These are phyloP conservation scores for Pycnomerus fuliginosus DNA, from an alignment of 2,888 invertebrate species.

Conservation along the genomic window DNA sequence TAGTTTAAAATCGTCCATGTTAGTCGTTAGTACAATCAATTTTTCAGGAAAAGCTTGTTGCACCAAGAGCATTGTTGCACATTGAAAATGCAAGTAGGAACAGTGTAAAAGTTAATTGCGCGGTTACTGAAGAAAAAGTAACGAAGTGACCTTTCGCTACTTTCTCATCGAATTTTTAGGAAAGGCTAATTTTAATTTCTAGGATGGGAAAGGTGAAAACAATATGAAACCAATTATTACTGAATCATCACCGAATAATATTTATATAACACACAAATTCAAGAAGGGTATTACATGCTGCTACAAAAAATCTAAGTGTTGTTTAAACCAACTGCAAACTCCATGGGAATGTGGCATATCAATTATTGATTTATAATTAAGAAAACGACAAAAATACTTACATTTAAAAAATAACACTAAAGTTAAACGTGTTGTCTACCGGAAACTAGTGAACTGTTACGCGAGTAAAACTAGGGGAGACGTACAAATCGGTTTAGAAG, in stretches of 20 bases:
- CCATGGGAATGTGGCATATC: slow-evolving; percentile 48
- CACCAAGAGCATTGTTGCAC: slow-evolving; percentile 44
- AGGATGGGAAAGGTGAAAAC: too few species aligned
- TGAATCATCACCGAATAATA: too few species aligned
- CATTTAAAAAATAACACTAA: not conserved
- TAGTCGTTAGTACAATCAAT: slow-evolving; percentile 30
- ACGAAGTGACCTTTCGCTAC: too few species aligned
- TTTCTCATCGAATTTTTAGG: too few species aligned
- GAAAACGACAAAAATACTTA: slow-evolving; percentile 3
- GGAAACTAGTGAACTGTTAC: slow-evolving; percentile 6
- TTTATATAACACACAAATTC: too few species aligned
- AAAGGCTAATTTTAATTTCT: too few species aligned
- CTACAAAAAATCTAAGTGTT: slow-evolving; percentile 32
- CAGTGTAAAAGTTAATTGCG: slow-evolving; percentile 12
- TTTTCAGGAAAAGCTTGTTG: slow-evolving; percentile 40
- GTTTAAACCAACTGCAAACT: slow-evolving; percentile 48
- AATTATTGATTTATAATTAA: slow-evolving; percentile 27
- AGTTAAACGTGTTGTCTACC: too few species aligned
- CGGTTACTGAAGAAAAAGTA: slow-evolving; percentile 9
- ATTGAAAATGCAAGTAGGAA: slow-evolving; percentile 28
- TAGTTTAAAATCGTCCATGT: slow-evolving; percentile 10
- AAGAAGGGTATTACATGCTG: slow-evolving; percentile 6
- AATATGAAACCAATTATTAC: too few species aligned
- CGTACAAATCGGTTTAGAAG: slow-evolving; percentile 23
- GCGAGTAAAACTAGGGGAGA: slow-evolving; percentile 4